A percentile compares a stretch with the other conserved stretches of the same genome.
phyloP scores from a whole-genome alignment of 53 echinoderm and acorn worm species.

The Henricia sp. region DNA sequence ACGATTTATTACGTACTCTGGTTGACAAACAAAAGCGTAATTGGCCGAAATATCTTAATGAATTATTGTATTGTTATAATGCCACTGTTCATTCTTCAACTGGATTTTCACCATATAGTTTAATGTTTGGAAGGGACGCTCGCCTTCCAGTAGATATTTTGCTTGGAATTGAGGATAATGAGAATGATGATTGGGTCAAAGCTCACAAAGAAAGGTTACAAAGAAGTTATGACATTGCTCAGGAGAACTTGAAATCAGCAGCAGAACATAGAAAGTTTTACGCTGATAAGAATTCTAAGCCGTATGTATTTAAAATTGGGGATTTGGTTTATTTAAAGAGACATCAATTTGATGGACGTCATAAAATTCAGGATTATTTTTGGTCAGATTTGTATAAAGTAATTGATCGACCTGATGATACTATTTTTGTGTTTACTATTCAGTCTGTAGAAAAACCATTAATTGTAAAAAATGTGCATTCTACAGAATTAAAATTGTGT shows the following conservation, averaged over 20 bases:
- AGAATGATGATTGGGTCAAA: background rate
- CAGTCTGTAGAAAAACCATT: background rate
- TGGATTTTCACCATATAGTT: conserved; percentile 20
- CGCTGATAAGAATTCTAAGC: no score
- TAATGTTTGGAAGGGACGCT: conserved; percentile 22
- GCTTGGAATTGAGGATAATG: background rate
- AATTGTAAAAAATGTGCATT: background rate
- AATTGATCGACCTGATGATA: no score
- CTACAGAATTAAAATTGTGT: conserved; percentile 3
- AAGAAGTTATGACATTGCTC: no score
- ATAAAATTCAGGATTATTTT: no score
- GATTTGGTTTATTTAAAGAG: no score
- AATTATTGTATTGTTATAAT: conserved; percentile 18
- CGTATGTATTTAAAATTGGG: no score
- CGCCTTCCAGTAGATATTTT: conserved; percentile 10
- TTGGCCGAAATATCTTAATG: conserved; percentile 14
- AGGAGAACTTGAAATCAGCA: no score
- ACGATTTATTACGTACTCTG: conserved; percentile 1
- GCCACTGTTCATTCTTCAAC: conserved; percentile 9
- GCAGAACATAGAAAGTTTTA: no score
- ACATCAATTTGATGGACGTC: no score
- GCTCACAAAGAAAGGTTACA: no score
- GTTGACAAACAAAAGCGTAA: conserved; percentile 1
- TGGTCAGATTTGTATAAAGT: no score
- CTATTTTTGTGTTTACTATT: background rate